phyloP scores from a whole-genome alignment of 1,140 invertebrate genomes.

The Drosophila lacteicornis region DNA sequence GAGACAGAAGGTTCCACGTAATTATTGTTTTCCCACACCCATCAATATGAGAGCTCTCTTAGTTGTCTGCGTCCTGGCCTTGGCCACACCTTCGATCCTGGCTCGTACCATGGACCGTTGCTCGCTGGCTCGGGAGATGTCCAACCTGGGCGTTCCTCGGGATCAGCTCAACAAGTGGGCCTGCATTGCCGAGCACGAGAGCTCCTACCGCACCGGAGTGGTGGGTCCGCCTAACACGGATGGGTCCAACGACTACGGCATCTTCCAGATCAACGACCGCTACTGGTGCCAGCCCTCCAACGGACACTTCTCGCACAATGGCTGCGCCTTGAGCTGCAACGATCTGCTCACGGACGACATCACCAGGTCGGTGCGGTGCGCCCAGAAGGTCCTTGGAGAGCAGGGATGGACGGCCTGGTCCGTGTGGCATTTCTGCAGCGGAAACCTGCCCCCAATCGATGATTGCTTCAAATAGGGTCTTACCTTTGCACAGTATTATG shows the following conservation, averaged over 20 bases:
- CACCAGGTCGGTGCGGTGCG: constrained; percentile 54
- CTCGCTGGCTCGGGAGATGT: constrained; percentile 74
- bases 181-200: constrained; percentile 67
- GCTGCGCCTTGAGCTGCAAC: constrained; percentile 41
- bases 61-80: constrained; percentile 34
- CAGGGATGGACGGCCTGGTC: constrained; percentile 71
- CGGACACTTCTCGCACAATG: constrained; percentile 55
- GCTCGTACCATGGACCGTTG: constrained; percentile 74
- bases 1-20: background rate
- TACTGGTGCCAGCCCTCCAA: constrained; percentile 73
- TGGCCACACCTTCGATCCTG: constrained; percentile 38
- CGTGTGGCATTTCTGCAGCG: constrained; percentile 54
- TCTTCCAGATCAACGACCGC: constrained; percentile 76
- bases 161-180: constrained; percentile 50
- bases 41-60: constrained; percentile 56
- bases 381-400: constrained; percentile 41
- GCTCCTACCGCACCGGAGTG: constrained; percentile 50
- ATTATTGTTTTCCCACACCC: background rate
- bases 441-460: constrained; percentile 53
- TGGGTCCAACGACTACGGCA: constrained; percentile 70
- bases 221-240: constrained; percentile 59
- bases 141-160: constrained; percentile 50
- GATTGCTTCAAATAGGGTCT: constrained; percentile 50
- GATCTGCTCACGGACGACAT: constrained; percentile 53
- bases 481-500: background rate